These are phyloP conservation scores for Rhombomys opimus DNA, from an alignment of 2,113 vertebrate genomes.

Conservation along the genomic window DNA sequence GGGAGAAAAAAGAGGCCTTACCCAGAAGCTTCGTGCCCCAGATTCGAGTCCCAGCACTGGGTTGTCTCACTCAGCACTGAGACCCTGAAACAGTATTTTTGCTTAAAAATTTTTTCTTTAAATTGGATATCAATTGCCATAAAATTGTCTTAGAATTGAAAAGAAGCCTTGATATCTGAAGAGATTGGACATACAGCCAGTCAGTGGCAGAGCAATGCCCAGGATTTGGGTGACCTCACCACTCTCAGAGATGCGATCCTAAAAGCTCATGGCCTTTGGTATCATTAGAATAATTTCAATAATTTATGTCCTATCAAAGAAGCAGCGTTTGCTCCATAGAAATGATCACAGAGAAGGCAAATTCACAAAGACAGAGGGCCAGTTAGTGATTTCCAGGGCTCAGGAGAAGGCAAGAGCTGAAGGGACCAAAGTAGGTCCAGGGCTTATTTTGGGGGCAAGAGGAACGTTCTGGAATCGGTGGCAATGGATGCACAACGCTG, in stretches of 20 bases:
- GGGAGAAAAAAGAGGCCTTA: not conserved
- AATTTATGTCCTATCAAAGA: not conserved
- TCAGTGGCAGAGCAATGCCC: not conserved
- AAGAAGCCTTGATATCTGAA: not conserved
- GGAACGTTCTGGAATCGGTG: constrained; percentile 9
- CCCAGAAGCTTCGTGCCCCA: not conserved
- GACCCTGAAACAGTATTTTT: constrained; percentile 24
- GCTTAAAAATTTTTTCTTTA: not conserved
- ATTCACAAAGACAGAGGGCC: not conserved
- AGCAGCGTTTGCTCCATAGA: constrained; percentile 25
- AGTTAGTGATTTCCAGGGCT: not conserved
- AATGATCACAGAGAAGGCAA: not conserved
- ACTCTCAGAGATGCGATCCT: not conserved
- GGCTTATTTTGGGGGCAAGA: not conserved
- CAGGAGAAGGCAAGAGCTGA: not conserved
- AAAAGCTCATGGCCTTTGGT: not conserved
- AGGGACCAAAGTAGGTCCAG: too few relatives aligned
- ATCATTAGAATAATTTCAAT: not conserved
- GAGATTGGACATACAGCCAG: not conserved
- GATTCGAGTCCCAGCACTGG: not conserved
- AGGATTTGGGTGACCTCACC: not conserved
- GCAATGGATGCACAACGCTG: not conserved
- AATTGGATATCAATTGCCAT: not conserved
- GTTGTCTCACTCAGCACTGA: not conserved
- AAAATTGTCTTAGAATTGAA: not conserved